Conservation (phyloP, 2,797 vertebrate species). For the Enteromius radiatus region DNA sequence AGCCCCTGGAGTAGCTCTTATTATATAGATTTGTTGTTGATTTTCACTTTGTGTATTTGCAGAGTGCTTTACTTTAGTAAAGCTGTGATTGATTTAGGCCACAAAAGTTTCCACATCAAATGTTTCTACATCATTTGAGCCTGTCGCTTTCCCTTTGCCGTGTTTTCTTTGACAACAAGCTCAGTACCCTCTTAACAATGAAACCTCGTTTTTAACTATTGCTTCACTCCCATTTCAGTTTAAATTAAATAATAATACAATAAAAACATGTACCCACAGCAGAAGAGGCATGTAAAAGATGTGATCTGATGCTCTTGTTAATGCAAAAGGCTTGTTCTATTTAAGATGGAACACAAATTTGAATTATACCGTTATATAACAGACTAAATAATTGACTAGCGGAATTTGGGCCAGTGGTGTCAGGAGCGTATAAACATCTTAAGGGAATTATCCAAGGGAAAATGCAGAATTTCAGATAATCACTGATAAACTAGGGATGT, state of each 20-base stretch:
- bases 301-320: not conserved
- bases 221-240: not conserved
- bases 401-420: not conserved
- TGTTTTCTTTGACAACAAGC: constrained; percentile 13
- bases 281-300: not conserved
- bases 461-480: not conserved
- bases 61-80: constrained; percentile 8
- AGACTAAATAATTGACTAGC: constrained; percentile 28
- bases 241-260: not conserved
- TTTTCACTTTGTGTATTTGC: not conserved
- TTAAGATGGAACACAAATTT: constrained; percentile 16
- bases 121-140: constrained; percentile 37
- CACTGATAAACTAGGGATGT: not conserved
- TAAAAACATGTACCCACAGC: constrained; percentile 3
- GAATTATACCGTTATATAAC: constrained; percentile 18
- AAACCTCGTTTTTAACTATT: not conserved
- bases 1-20: not conserved
- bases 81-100: constrained; percentile 37
- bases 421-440: not conserved
- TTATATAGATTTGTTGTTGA: not conserved
- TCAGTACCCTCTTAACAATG: not conserved
- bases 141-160: constrained; percentile 42
- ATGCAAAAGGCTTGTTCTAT: constrained; percentile 31
- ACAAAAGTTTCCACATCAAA: constrained; percentile 34
- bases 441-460: not conserved